Evolutionary conservation across 2,888 invertebrate species (phyloP), one percentile per base, ranked within the genome.

Genomic region (Hydropsyche betteni): DNA sequence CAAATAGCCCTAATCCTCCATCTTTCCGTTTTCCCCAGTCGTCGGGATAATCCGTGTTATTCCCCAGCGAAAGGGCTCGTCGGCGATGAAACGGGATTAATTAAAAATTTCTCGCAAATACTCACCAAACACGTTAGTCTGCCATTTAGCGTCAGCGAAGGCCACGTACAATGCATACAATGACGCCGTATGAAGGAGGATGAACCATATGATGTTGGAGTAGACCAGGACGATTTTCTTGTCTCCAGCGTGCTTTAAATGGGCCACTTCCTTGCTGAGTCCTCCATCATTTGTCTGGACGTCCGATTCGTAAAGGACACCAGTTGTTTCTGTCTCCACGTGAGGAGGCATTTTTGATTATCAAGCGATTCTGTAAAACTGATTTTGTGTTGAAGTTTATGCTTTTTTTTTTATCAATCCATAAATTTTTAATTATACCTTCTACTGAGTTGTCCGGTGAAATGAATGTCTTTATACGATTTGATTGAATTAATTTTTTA

Each of bases 171-270:
- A 55, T 68, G 93, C 93, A 80, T 92, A 93, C 0, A 91, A 76
- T 0, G 92, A 91, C 0, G 88, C 89, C 3, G 88, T 77, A 82
- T 94, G 93, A 33, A 94, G 86, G 80, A 89, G 91, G 0, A 85
- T 81, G 82, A 94, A 93, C 81, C 92, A 87, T 4, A 89, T 82
- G 52, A 94, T 91, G 81, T 93, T 94, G 81, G 91, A 88, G 93
- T 93, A 94, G 3, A 93, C 93, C 55, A 91, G 84, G 80, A 88
- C 84, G 74, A 88, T 83, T 81, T 89, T 87, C 77, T 85, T 85
- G 0, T 87, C 85, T 0, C 87, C 84, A 0, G 89, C 87, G 6
- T 86, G 84, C 80, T 90, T 90, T 72, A 89, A 82, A 8, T 84
- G 83, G 0, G 86, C 86, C 12, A 90, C 88, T 79, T 90, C 89